Percentiles rank a stretch among this genome's conserved stretches.
These are phyloP conservation scores for Enteromius mattozi DNA, from an alignment of 2,797 vertebrate genomes.

Conservation along the genomic window DNA sequence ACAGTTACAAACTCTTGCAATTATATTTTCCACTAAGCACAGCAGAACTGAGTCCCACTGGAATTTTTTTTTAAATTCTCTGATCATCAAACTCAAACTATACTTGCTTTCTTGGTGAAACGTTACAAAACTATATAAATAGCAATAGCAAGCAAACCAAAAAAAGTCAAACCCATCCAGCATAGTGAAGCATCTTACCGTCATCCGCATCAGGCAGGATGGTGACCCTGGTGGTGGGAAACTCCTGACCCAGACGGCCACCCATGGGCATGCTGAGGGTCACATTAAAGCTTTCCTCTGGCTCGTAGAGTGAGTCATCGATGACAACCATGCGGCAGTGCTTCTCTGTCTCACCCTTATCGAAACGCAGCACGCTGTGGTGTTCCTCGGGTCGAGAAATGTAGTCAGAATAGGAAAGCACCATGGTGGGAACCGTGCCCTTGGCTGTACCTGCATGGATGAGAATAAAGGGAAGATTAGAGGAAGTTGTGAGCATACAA, in stretches of 20 bases:
- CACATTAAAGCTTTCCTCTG: constrained; percentile 89
- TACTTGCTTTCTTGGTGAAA: background rate
- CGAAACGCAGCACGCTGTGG: constrained; percentile 88
- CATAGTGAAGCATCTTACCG: constrained; percentile 76
- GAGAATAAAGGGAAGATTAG: constrained; percentile 52
- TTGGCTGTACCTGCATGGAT: constrained; percentile 81
- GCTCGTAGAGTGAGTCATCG: constrained; percentile 93
- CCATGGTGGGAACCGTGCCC: constrained; percentile 88
- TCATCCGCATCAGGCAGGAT: constrained; percentile 91
- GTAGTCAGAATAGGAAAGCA: constrained; percentile 96
- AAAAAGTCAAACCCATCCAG: background rate
- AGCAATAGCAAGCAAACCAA: background rate
- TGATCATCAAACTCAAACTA: background rate
- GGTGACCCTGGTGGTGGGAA: constrained; percentile 80
- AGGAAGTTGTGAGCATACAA: constrained; percentile 14
- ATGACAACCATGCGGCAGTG: constrained; percentile 88
- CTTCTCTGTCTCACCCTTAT: constrained; percentile 87
- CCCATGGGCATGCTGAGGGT: constrained; percentile 93
- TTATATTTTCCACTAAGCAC: background rate
- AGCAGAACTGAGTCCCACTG: constrained; percentile 12
- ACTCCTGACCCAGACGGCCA: constrained; percentile 84
- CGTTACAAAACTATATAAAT: background rate
- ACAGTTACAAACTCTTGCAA: background rate
- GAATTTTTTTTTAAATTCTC: background rate
- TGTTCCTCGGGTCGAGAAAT: constrained; percentile 93